Conservation (phyloP, 2,888 invertebrate species). For the Panzeria rudis region DNA sequence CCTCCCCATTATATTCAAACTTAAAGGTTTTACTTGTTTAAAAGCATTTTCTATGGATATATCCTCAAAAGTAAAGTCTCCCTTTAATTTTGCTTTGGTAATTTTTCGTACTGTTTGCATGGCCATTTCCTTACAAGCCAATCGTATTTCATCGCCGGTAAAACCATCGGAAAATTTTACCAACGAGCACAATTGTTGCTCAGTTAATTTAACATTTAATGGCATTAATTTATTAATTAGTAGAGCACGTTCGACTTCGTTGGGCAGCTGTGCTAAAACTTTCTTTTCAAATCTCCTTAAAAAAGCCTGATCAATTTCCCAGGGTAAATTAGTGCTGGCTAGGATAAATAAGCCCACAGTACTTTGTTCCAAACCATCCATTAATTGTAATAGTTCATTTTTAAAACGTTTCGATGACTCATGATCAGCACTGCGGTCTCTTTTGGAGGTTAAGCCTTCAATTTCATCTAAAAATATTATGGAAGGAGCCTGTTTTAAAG, state of each 20-base stretch:
- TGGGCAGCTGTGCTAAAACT: slow-evolving; percentile 91
- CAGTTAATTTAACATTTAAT: slow-evolving; percentile 78
- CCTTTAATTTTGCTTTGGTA: slow-evolving; percentile 57
- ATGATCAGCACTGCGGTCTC: slow-evolving; percentile 88
- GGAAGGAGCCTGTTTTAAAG: slow-evolving; percentile 92
- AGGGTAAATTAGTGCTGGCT: slow-evolving; percentile 96
- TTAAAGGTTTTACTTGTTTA: slow-evolving; percentile 83
- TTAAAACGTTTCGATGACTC: slow-evolving; percentile 95
- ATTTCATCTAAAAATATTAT: slow-evolving; percentile 97
- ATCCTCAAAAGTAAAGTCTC: slow-evolving; percentile 52
- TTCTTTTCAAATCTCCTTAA: slow-evolving; percentile 94
- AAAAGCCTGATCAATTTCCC: slow-evolving; percentile 96
- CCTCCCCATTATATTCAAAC: slow-evolving; percentile 85
- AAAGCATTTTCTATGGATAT: slow-evolving; percentile 78
- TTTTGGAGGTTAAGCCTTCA: slow-evolving; percentile 91
- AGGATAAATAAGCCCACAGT: slow-evolving; percentile 88
- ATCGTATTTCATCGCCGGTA: slow-evolving; percentile 94
- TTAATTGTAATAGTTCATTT: slow-evolving; percentile 93
- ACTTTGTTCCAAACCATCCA: slow-evolving; percentile 90
- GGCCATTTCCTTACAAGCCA: slow-evolving; percentile 94
- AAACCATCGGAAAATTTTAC: slow-evolving; percentile 88
- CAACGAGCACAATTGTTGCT: slow-evolving; percentile 82
- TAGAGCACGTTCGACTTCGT: slow-evolving; percentile 86
- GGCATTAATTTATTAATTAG: slow-evolving; percentile 88
- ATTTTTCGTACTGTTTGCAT: slow-evolving; percentile 90